phyloP scores from a whole-genome alignment of 2,888 invertebrate species.

The Phalera bucephala region DNA sequence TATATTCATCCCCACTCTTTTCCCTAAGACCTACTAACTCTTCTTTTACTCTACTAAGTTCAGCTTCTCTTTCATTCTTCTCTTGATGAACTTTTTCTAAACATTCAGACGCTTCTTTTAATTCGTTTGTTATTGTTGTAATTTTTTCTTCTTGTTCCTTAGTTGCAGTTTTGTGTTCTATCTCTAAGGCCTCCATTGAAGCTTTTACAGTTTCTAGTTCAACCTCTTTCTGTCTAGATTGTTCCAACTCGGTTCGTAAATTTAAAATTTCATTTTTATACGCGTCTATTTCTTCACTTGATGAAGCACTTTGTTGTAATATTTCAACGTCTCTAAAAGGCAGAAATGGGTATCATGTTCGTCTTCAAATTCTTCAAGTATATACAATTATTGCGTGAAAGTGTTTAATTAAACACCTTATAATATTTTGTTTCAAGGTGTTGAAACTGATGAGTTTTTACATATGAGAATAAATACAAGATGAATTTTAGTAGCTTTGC shows the following conservation, averaged over 20 bases:
- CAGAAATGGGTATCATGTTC: not conserved
- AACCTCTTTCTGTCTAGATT: slow-evolving; percentile 81
- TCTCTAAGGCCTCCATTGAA: slow-evolving; percentile 67
- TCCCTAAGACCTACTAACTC: slow-evolving; percentile 60
- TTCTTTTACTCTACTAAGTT: slow-evolving; percentile 60
- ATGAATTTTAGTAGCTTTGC: too few species aligned
- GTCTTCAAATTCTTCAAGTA: too few species aligned
- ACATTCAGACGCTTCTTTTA: slow-evolving; percentile 64
- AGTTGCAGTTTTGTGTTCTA: slow-evolving; percentile 68
- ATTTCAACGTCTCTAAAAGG: slow-evolving; percentile 67
- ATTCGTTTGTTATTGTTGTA: slow-evolving; percentile 52
- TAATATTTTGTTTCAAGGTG: too few species aligned
- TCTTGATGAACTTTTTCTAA: slow-evolving; percentile 58
- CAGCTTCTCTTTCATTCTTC: slow-evolving; percentile 57
- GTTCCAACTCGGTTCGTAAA: slow-evolving; percentile 68
- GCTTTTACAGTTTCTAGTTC: slow-evolving; percentile 70
- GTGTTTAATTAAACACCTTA: too few species aligned
- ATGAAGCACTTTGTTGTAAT: slow-evolving; percentile 72
- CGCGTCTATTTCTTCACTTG: slow-evolving; percentile 73
- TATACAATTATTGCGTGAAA: too few species aligned
- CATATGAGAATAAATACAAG: too few species aligned
- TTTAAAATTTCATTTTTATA: slow-evolving; percentile 68
- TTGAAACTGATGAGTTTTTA: too few species aligned
- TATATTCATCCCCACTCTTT: slow-evolving; percentile 67
- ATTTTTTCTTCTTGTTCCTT: slow-evolving; percentile 69